Evolutionary conservation across 2,113 vertebrate species (phyloP).

Genomic region (Brachypodius melanocephalos): DNA sequence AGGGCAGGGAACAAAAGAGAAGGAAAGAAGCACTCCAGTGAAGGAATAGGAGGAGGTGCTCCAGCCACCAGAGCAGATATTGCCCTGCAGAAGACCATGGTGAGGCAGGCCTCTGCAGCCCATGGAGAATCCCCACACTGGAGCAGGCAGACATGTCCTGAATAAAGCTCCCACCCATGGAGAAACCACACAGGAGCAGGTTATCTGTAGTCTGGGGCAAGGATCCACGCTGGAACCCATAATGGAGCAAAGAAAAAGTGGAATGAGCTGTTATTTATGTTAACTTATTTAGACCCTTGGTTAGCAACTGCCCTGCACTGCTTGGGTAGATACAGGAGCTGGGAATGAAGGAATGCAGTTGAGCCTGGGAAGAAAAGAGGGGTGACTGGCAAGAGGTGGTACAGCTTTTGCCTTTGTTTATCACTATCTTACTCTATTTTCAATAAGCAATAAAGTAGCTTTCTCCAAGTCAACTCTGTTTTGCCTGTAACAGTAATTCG

Average conservation of each 20-base stretch:
- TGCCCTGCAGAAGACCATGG: background rate
- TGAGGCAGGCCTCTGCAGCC: background rate
- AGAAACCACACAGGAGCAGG: background rate
- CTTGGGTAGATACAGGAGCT: background rate
- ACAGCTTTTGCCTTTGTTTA: background rate
- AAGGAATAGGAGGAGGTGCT: background rate
- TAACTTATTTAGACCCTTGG: background rate
- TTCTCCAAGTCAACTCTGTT: background rate
- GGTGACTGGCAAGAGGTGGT: background rate
- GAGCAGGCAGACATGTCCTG: background rate
- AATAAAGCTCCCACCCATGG: background rate
- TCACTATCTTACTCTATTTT: background rate
- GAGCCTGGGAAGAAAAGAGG: background rate
- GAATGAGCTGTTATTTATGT: fast-evolving
- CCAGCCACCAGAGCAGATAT: background rate
- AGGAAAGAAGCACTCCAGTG: background rate
- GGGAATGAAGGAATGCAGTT: background rate
- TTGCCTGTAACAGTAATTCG: background rate
- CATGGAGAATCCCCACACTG: background rate
- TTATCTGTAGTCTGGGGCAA: background rate
- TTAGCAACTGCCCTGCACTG: background rate
- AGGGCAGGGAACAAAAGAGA: background rate
- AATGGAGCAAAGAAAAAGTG: background rate
- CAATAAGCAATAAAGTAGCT: background rate
- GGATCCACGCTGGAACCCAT: background rate